Evolutionary conservation across 2,888 invertebrate species (phyloP), one percentile per base, ranked within the genome.

Genomic region (Harpagoxenus sublaevis): DNA sequence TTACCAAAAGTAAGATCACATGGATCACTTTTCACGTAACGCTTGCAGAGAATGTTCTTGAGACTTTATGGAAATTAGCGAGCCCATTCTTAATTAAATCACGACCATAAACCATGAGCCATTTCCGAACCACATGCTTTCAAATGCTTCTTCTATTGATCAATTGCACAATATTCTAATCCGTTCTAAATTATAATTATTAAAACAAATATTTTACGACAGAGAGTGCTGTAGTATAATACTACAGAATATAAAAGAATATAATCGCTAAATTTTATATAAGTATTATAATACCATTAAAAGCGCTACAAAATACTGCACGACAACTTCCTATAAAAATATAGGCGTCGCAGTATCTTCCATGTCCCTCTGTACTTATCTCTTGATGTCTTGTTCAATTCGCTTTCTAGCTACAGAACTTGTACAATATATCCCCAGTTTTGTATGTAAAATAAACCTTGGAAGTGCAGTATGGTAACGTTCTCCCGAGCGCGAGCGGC

Each of bases 401-500:
- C 51, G 5, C 28, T 68, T n/a, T 79, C 70, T 42, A 53, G 53
- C 39, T 57, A 45, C 18, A 45, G 23, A 60, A 79, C n/a, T 39
- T 23, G 42, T 51, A 31, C 45, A 31, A 28, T 42, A 31, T 45
- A 31, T 8, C 28, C 31, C 28, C 31, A 15, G 57, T 70, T 35
- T 31, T 8, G 45, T 70, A 70, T 70, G 70, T 31, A 70, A 70
- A 79, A 70, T 79, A 48, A 55, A 78, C 42, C 70, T 70, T 62
- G 48, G n/a, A 28, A 81, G 62, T 60, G 23, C n/a, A 62, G n/a
- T 74, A 65, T 6, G 12, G 48, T 81, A 63, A 70, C 53, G 48
- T n/a, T 75, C 35, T 28, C 53, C 39, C 77, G 68, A 35, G 35
- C 0, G 23, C 35, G 35, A 35, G 35, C 68, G 42, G 2, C 6